Conservation (phyloP, 2,888 invertebrate species). For the Zaprionus bogoriensis region DNA sequence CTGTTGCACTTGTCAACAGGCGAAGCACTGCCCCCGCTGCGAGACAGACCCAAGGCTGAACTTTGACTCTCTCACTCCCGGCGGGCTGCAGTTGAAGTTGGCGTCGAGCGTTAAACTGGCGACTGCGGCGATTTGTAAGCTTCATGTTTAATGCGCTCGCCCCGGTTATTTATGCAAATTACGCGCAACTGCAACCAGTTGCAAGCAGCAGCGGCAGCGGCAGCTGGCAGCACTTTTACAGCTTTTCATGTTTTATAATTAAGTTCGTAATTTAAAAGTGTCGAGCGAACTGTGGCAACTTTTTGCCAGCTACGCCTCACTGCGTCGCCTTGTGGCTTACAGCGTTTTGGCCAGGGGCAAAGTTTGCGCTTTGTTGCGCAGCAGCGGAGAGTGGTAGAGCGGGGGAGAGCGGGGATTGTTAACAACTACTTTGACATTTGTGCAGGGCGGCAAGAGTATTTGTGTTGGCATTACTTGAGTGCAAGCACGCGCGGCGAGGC, state of each 20-base stretch:
- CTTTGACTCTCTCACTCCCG: too few species aligned
- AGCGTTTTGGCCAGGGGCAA: slow-evolving; percentile 50
- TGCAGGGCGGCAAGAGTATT: slow-evolving; percentile 1
- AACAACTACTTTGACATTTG: slow-evolving; percentile 78
- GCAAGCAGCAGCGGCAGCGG: slow-evolving; percentile 16
- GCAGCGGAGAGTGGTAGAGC: slow-evolving; percentile 6
- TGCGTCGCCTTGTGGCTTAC: slow-evolving; percentile 64
- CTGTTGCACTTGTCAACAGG: not conserved
- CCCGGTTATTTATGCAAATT: slow-evolving; percentile 74
- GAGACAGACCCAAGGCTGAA: too few species aligned
- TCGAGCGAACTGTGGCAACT: slow-evolving; percentile 52
- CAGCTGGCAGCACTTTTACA: slow-evolving; percentile 7
- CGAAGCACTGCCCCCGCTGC: not conserved
- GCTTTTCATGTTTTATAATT: slow-evolving; percentile 75
- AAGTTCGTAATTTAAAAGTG: slow-evolving; percentile 76
- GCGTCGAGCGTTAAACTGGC: too few species aligned
- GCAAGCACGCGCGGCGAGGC: slow-evolving; percentile 62
- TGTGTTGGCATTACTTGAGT: slow-evolving; percentile 67
- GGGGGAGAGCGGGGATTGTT: slow-evolving; percentile 61
- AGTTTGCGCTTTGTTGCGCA: slow-evolving; percentile 6
- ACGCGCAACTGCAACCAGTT: slow-evolving; percentile 35
- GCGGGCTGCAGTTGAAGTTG: too few species aligned
- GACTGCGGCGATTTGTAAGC: slow-evolving; percentile 69
- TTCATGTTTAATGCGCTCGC: slow-evolving; percentile 62
- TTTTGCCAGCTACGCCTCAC: slow-evolving; percentile 58